phyloP scores from a whole-genome alignment of 1,140 invertebrate genomes.

The Pomacea maculata region DNA sequence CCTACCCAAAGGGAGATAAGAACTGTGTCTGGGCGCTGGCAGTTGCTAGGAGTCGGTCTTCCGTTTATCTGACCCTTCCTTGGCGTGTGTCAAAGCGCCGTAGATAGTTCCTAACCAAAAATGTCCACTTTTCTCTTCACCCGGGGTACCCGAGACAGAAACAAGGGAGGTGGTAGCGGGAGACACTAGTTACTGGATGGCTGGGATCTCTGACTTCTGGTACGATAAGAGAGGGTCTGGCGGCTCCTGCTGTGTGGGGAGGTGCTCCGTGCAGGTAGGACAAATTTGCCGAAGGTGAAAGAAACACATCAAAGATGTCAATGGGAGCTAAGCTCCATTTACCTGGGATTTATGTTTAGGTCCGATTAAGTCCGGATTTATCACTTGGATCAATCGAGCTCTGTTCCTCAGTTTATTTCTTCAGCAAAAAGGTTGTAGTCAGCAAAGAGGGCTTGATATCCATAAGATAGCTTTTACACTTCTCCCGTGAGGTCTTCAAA shows the following conservation, averaged over 20 bases:
- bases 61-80: slow-evolving; percentile 8
- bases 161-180: neutral
- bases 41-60: slow-evolving; percentile 17
- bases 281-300: neutral
- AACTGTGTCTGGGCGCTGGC: slow-evolving; percentile 11
- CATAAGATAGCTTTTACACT: too few relatives aligned
- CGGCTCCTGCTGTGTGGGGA: neutral
- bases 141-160: neutral
- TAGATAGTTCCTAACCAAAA: slow-evolving; percentile 1
- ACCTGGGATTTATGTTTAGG: neutral
- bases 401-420: neutral
- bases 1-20: slow-evolving; percentile 23
- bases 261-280: neutral
- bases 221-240: slow-evolving; percentile 7
- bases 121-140: neutral
- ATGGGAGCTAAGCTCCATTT: slow-evolving; percentile 11
- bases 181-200: neutral
- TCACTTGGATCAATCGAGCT: neutral
- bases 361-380: slow-evolving; percentile 16
- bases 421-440: too few relatives aligned
- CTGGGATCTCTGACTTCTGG: neutral
- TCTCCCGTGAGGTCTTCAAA: too few relatives aligned
- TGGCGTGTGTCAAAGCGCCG: neutral
- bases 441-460: too few relatives aligned
- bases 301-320: neutral